Evolutionary conservation across 2,113 vertebrate species (phyloP).

Genomic region (Limnothrissa miodon): DNA sequence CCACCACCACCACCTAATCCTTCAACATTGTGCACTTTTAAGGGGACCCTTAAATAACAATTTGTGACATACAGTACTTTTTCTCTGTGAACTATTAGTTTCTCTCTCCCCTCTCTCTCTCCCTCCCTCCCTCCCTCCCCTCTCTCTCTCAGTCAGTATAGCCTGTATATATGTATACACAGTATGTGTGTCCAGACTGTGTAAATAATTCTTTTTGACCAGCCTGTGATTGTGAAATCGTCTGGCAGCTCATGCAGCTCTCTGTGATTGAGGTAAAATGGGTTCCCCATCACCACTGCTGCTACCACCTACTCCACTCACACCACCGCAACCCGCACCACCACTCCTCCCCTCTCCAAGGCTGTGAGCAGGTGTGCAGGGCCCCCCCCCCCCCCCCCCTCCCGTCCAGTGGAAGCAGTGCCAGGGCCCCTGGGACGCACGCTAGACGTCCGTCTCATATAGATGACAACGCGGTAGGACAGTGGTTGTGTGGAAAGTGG

Average conservation of each 20-base stretch:
- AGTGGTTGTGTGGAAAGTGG: not conserved
- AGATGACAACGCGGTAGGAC: not conserved
- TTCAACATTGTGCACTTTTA: not conserved
- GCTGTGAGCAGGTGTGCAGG: slow-evolving; percentile 2
- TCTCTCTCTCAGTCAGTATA: not conserved
- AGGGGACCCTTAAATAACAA: not conserved
- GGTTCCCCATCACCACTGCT: not conserved
- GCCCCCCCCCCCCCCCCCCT: not conserved
- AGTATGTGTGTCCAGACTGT: not conserved
- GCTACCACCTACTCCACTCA: not conserved
- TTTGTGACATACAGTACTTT: not conserved
- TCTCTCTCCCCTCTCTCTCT: not conserved
- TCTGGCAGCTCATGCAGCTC: slow-evolving; percentile 55
- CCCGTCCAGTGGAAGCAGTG: not conserved
- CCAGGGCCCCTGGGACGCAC: not conserved
- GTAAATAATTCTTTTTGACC: slow-evolving; percentile 33
- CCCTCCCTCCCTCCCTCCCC: not conserved
- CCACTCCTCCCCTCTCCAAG: not conserved
- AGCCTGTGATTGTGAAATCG: slow-evolving; percentile 52
- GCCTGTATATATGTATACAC: not conserved
- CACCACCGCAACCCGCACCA: not conserved
- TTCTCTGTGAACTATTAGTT: not conserved
- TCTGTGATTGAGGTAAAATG: not conserved
- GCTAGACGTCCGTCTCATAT: not conserved
- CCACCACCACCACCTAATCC: not conserved